A percentile compares a stretch with the other conserved stretches of the same genome.
Conservation (phyloP, 2,797 vertebrate genomes). For the Trachops cirrhosus region DNA sequence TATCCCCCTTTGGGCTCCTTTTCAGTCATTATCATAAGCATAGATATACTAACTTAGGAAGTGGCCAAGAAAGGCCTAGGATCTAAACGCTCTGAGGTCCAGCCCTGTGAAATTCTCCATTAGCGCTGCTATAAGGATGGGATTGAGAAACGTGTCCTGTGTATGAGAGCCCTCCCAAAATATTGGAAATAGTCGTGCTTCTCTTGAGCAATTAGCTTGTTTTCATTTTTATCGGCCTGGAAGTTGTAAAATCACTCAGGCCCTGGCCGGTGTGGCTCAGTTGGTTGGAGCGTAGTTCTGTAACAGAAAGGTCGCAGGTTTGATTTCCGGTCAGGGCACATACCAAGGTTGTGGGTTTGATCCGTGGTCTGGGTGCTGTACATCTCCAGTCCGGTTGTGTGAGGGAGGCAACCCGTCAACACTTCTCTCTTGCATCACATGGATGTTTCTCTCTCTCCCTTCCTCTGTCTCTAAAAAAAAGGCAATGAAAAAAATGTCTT, state of each 20-base stretch:
- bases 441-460: background rate
- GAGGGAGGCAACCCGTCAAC: background rate
- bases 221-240: background rate
- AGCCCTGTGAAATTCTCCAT: background rate
- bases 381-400: background rate
- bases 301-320: background rate
- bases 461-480: background rate
- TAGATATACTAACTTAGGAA: background rate
- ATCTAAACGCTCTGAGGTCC: background rate
- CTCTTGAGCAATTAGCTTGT: background rate
- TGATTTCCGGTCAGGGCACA: background rate
- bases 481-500: background rate
- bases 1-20: background rate
- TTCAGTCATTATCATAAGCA: background rate
- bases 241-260: background rate
- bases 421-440: background rate
- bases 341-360: background rate
- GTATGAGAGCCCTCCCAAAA: background rate
- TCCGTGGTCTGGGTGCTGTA: background rate
- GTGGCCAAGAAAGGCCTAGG: background rate
- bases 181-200: background rate
- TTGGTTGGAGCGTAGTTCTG: background rate
- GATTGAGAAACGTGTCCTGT: background rate
- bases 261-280: background rate
- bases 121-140: background rate